Percentiles rank a stretch among this genome's conserved stretches.
phyloP scores from a whole-genome alignment of 2,113 vertebrate species.

The Colossoma macropomum region DNA sequence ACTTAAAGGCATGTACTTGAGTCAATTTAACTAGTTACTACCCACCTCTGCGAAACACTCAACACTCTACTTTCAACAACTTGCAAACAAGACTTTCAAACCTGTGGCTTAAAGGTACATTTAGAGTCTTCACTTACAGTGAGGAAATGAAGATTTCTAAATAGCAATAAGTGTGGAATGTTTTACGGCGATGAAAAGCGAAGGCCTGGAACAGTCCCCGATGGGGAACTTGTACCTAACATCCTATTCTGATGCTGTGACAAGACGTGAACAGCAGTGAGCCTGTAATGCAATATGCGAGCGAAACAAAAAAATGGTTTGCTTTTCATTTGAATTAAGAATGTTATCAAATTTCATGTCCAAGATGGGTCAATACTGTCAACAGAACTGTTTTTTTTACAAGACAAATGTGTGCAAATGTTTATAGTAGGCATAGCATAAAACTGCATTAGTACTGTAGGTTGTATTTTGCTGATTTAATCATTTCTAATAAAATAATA shows the following conservation, averaged over 20 bases:
- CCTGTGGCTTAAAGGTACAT: not conserved
- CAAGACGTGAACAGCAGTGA: not conserved
- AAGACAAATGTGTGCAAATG: slow-evolving; percentile 2
- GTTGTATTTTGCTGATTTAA: not conserved
- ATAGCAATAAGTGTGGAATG: not conserved
- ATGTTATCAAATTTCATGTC: not conserved
- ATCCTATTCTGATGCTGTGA: not conserved
- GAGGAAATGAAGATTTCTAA: not conserved
- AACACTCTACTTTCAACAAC: not conserved
- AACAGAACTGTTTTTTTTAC: not conserved
- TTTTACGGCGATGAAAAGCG: not conserved
- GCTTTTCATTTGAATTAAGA: not conserved
- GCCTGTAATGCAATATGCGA: not conserved
- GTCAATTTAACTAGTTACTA: too few species aligned
- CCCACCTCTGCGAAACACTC: not conserved
- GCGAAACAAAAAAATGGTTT: not conserved
- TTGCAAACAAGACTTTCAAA: not conserved
- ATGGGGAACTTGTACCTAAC: not conserved
- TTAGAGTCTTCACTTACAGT: not conserved
- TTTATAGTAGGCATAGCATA: not conserved
- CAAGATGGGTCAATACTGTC: not conserved
- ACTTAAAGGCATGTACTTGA: too few species aligned
- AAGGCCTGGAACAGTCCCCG: not conserved
- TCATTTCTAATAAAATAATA: not conserved
- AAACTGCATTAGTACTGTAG: too few species aligned